Base-by-base conservation (phyloP, 2,888 invertebrate genomes). In the Ceraclea dissimilis region DNA sequence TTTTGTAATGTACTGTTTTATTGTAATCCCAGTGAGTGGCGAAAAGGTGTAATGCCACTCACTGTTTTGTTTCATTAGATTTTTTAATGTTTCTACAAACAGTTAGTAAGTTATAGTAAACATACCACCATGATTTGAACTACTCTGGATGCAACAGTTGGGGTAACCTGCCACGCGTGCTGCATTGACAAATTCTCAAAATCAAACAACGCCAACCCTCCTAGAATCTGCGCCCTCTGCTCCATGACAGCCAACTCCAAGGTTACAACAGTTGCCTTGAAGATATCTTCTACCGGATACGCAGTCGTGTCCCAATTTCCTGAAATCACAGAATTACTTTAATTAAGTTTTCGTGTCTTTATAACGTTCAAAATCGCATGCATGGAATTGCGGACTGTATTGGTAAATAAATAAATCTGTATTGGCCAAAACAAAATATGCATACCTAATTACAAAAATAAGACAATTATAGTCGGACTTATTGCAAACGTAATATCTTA, bases 151-250 rank as follows among this genome's bases (percentile, higher is more conserved):
- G 86, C 87, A 2, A 87, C 73, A 1, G 78, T 78, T 0, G 90
- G 90, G 5, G 88, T 88, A 60, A 89, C 73, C 62, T 87, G 81
- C 79, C 86, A 83, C 1, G 85, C 83, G 60, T 90, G 90, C 59
- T 83, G 79, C 62, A 88, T 77, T 1, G 83, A 79, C 49, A 90
- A 77, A 55, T 85, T 83, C 58, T 82, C 80, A 33, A 90, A 72
- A 69, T 91, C 90, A 63, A 90, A 89, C 55, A 90, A 76, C 8
- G 83, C 86, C 4, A 88, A 76, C 0, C 89, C 90, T 0, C 90
- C 90, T 20, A 88, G 71, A 56, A 90, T 84, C 70, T 90, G 90
- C 0, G 84, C 84, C 8, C 83, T 74, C 5, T 82, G 86, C 66
- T 91, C 90, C 64, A 90, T 67, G 53, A 88, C 77, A 0, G 88